Conservation (phyloP, 1,140 invertebrate genomes). For the Batillaria attramentaria region DNA sequence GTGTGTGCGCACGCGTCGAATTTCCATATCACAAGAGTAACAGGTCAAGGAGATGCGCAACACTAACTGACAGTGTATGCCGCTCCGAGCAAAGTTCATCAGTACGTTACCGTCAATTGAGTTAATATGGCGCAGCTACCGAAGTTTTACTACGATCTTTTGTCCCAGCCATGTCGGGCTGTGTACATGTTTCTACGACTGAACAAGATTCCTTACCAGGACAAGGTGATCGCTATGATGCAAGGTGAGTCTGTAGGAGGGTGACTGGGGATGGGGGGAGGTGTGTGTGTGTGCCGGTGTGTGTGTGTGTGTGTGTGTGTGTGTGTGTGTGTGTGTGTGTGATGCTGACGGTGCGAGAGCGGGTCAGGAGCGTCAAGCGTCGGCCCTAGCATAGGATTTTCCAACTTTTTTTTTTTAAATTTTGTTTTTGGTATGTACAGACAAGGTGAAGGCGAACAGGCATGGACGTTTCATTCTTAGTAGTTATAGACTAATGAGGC, state of each 20-base stretch:
- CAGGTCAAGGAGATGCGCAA: too few relatives aligned
- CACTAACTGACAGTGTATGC: too few relatives aligned
- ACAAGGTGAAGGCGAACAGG: not conserved
- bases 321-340: not conserved
- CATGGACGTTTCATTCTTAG: too few relatives aligned
- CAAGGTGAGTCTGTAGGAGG: conserved; percentile 69
- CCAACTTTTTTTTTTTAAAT: not conserved
- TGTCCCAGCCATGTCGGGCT: conserved; percentile 82
- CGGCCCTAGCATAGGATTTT: too few relatives aligned
- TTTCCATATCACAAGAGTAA: too few relatives aligned
- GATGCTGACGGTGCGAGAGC: not conserved
- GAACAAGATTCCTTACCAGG: conserved; percentile 78
- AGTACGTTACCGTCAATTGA: too few relatives aligned
- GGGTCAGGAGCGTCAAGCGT: too few relatives aligned
- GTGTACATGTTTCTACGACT: conserved; percentile 80
- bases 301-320: not conserved
- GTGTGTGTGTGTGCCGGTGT: not conserved
- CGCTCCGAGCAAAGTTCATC: too few relatives aligned
- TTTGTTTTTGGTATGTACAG: not conserved
- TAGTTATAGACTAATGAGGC: too few relatives aligned
- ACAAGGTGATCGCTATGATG: conserved; percentile 73
- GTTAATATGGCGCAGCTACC: conserved; percentile 67
- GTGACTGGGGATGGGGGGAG: not conserved
- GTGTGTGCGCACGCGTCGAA: too few relatives aligned
- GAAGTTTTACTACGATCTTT: conserved; percentile 80